Evolutionary conservation across 2,888 invertebrate genomes (phyloP), one percentile per base, ranked within the genome.

Genomic region (Notocelia uddmanniana): DNA sequence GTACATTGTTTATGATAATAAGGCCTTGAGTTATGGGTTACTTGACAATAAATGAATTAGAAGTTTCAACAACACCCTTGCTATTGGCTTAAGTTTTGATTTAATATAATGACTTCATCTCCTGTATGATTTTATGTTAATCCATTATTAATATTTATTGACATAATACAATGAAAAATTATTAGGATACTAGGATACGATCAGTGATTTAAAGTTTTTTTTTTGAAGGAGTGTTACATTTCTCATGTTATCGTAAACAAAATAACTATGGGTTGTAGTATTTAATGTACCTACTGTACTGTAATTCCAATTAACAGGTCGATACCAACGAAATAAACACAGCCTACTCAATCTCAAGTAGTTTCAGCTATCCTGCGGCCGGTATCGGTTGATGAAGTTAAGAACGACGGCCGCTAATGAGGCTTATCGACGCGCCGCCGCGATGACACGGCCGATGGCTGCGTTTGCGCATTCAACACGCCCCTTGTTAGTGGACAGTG

Each of bases 401-500:
- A 88, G 64, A 64, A 64, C 81, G 79, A 80, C 83, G 81, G 81
- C 81, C 85, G 76, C 90, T 92, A 91, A 92, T 92, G 92, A 92
- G 91, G 84, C 85, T 91, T 91, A 92, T 92, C 91, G 83, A 76
- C 73, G 77, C 63, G 76, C 75, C 64, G 64, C 74, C 75, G 81
- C 85, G 91, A 92, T 92, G 91, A 91, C 91, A 89, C 85, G 81
- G 79, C 77, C 84, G 91, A 91, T 91, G 89, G 80, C 85, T 86
- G 86, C 86, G 85, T 87, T 80, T 81, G 83, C 83, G 85, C 80
- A 78, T 76, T 64, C 76, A 80, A 83, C 83, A 82, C 81, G 80
- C 79, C 79, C 78, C 87, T 89, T 89, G 90, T 89, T 89, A 89
- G 85, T 78, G 80, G 73, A 81, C 80, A 78, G 80, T 54, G 74